Conservation (phyloP, 2,113 vertebrate genomes). For the Oryzias curvinotus region DNA sequence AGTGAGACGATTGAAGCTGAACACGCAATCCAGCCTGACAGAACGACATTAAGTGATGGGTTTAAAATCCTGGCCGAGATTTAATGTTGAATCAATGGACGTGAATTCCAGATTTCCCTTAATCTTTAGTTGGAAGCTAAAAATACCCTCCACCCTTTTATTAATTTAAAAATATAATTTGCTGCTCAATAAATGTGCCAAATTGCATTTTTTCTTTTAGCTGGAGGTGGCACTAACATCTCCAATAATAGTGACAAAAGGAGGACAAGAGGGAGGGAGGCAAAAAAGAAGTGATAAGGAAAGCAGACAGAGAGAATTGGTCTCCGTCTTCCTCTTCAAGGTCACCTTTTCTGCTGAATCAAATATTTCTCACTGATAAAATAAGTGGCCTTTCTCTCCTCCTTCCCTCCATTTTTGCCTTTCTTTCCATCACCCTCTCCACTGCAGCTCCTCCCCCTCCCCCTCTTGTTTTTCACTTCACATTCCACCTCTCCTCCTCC, state of each 20-base stretch:
- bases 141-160: no score
- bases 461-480: conserved; percentile 32
- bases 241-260: conserved; percentile 2
- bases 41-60: no score
- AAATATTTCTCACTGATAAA: conserved; percentile 62
- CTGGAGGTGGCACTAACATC: conserved; percentile 2
- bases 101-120: no score
- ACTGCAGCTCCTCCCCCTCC: conserved; percentile 19
- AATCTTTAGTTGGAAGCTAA: no score
- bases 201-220: conserved; percentile 1
- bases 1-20: no score
- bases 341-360: conserved; percentile 77
- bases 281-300: conserved; percentile 14
- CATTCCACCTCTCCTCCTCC: conserved; percentile 14
- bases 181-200: conserved; percentile 12
- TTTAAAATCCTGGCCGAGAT: no score
- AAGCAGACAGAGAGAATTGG: conserved; percentile 13
- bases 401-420: conserved; percentile 34
- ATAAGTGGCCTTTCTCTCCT: conserved; percentile 42
- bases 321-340: conserved; percentile 71
- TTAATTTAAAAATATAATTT: no score
- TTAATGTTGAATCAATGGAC: no score
- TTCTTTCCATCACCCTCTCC: conserved; percentile 51
- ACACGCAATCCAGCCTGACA: no score
- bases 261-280: background rate